A percentile compares a stretch with the other conserved stretches of the same genome.
Evolutionary conservation across 92 coral and sea anemone species (phyloP).

Genomic region (Bergia sp.): DNA sequence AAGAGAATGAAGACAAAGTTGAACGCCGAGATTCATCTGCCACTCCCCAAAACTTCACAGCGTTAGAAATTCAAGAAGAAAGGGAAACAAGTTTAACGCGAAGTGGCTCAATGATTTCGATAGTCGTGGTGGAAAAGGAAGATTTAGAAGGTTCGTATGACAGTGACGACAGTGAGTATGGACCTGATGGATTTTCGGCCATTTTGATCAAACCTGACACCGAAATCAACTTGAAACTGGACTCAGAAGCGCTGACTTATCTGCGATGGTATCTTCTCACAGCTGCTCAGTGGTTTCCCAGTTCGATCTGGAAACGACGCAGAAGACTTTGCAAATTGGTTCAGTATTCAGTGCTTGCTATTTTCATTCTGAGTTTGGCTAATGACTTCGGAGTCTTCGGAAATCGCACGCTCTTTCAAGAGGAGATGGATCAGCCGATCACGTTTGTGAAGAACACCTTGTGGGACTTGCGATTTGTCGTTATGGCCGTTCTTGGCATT

Average conservation of each 20-base stretch:
- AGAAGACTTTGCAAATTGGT: constrained; percentile 26
- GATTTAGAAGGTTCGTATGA: constrained; percentile 37
- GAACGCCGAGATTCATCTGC: not conserved
- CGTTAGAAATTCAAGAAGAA: not conserved
- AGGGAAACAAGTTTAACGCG: not conserved
- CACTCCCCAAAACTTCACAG: not conserved
- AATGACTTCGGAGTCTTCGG: constrained; percentile 65
- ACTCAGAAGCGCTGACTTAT: constrained; percentile 40
- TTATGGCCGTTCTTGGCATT: constrained; percentile 55
- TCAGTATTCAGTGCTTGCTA: constrained; percentile 19
- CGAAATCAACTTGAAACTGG: constrained; percentile 51
- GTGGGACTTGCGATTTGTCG: constrained; percentile 64
- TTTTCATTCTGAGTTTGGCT: constrained; percentile 24
- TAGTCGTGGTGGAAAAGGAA: constrained; percentile 32
- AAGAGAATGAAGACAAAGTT: not conserved
- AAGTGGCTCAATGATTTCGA: constrained; percentile 49
- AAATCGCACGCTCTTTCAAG: constrained; percentile 57
- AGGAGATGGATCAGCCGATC: constrained; percentile 60
- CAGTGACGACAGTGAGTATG: constrained; percentile 53
- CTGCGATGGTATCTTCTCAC: constrained; percentile 46
- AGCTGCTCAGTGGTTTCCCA: constrained; percentile 62
- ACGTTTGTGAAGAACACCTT: constrained; percentile 59
- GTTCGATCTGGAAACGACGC: not conserved
- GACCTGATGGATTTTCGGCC: not conserved
- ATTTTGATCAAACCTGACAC: constrained; percentile 48